Evolutionary conservation across 1,140 invertebrate genomes (phyloP).

Genomic region (Drosophila kohkoa): DNA sequence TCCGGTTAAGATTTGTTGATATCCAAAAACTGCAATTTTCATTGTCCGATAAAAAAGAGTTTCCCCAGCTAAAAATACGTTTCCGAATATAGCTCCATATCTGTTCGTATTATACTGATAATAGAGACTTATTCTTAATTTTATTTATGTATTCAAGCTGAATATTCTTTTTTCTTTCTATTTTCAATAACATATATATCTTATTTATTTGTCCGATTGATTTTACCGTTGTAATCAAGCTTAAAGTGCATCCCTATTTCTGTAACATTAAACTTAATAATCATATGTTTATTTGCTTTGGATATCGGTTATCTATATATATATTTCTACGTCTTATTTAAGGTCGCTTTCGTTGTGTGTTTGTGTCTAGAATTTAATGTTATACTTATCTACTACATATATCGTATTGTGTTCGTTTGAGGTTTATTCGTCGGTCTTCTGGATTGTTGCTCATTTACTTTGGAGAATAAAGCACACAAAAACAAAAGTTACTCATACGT

Average conservation of each 20-base stretch:
- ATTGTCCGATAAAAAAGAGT: no score
- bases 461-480: constrained; percentile 72
- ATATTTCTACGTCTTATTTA: constrained; percentile 26
- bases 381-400: background rate
- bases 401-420: constrained; percentile 69
- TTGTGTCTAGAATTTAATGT: constrained; percentile 40
- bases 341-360: constrained; percentile 37
- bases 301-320: constrained; percentile 41
- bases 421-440: constrained; percentile 59
- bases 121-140: no score
- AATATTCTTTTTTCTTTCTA: no score
- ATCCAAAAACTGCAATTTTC: no score
- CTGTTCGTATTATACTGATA: no score
- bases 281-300: background rate
- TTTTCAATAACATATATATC: no score
- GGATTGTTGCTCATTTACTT: constrained; percentile 71
- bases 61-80: no score
- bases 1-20: background rate
- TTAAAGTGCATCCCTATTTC: background rate
- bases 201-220: no score
- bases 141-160: no score
- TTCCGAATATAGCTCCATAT: no score
- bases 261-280: background rate
- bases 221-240: no score
- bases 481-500: constrained; percentile 47